Conservation (phyloP, 2,888 invertebrate genomes). For the Morinoia aosen region DNA sequence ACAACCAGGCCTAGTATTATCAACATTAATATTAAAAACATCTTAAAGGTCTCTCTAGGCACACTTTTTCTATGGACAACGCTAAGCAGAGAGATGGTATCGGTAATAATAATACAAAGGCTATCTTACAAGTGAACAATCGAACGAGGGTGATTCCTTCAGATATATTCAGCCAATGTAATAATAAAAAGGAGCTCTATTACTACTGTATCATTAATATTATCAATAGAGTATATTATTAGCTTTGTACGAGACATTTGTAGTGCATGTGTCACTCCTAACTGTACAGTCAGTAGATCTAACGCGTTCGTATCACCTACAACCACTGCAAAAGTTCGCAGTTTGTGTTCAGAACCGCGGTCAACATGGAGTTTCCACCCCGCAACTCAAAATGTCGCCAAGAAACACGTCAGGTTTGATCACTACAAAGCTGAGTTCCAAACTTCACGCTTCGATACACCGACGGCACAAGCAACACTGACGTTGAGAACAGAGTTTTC, state of each 20-base stretch:
- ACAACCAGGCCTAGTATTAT: neutral
- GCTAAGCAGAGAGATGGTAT: neutral
- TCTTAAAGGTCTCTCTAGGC: slow-evolving; percentile 17
- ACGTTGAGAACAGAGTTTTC: neutral
- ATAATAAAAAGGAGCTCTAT: slow-evolving; percentile 22
- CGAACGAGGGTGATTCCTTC: slow-evolving; percentile 38
- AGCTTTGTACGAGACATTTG: slow-evolving; percentile 50
- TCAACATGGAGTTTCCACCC: neutral
- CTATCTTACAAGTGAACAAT: slow-evolving; percentile 25
- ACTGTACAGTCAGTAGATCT: slow-evolving; percentile 30
- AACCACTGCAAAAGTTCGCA: neutral
- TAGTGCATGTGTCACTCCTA: slow-evolving; percentile 41
- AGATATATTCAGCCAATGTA: slow-evolving; percentile 6
- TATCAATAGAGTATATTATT: slow-evolving; percentile 28
- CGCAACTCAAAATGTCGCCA: neutral
- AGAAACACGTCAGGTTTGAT: neutral
- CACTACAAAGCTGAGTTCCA: neutral
- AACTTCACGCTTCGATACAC: neutral
- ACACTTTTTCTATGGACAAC: neutral
- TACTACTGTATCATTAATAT: slow-evolving; percentile 31
- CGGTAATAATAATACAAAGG: slow-evolving; percentile 5
- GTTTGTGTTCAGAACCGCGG: neutral
- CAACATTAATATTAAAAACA: neutral
- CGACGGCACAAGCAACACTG: neutral
- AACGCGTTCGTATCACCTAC: neutral